Percentiles rank a stretch among this genome's conserved stretches.
Evolutionary conservation across 2,797 vertebrate species (phyloP).

Genomic region (Gambelia wislizenii): DNA sequence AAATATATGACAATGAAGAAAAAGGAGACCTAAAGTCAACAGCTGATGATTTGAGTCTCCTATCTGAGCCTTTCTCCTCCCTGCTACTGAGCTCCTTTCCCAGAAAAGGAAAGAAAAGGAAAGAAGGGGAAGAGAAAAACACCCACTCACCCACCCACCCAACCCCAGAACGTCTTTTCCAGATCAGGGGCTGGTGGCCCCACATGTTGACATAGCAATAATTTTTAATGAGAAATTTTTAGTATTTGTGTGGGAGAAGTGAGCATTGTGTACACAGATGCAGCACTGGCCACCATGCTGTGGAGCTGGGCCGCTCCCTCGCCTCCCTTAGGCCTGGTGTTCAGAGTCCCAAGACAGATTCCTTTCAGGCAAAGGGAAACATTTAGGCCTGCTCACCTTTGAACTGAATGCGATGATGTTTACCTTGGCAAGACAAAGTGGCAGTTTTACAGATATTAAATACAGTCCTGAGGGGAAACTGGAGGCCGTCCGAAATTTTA

Average conservation of each 20-base stretch:
- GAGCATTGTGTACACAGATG: constrained; percentile 90
- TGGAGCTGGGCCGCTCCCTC: constrained; percentile 55
- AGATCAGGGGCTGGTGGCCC: constrained; percentile 77
- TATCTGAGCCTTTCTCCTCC: constrained; percentile 54
- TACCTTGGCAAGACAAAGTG: constrained; percentile 96
- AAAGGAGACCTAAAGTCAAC: constrained; percentile 61
- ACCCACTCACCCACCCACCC: constrained; percentile 12
- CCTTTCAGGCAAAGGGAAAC: constrained; percentile 92
- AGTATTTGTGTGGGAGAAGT: constrained; percentile 87
- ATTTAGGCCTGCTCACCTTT: constrained; percentile 96
- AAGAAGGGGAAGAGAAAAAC: not conserved
- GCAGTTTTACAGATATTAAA: constrained; percentile 99
- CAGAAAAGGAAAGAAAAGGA: constrained; percentile 59
- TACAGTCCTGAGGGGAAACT: constrained; percentile 93
- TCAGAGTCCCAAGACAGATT: constrained; percentile 90
- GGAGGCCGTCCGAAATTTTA: constrained; percentile 89
- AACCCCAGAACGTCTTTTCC: constrained; percentile 79
- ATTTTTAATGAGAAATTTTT: constrained; percentile 88
- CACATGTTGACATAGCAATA: constrained; percentile 87
- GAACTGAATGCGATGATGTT: constrained; percentile 96
- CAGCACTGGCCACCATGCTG: constrained; percentile 76
- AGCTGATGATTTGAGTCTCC: constrained; percentile 70
- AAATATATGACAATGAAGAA: constrained; percentile 71
- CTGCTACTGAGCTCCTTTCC: constrained; percentile 41
- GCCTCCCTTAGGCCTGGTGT: constrained; percentile 84